A percentile compares a stretch with the other conserved stretches of the same genome.
These are phyloP conservation scores for Scopus umbretta DNA, from an alignment of 2,113 vertebrate species.

Conservation along the genomic window DNA sequence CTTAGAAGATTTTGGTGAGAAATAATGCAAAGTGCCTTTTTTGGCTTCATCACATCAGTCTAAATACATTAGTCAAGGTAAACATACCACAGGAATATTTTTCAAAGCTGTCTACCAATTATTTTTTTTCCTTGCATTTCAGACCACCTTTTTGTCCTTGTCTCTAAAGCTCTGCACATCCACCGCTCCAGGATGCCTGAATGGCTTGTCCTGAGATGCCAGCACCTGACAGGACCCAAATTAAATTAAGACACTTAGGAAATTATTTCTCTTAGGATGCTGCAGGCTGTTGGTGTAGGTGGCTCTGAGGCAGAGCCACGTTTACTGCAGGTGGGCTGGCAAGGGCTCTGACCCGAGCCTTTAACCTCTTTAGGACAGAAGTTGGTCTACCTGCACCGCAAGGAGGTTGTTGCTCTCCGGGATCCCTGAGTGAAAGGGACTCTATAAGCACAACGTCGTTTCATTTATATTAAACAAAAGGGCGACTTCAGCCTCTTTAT, in stretches of 20 bases:
- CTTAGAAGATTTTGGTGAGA: too few species aligned
- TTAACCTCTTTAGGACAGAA: not conserved
- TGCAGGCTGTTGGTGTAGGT: not conserved
- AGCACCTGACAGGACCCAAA: not conserved
- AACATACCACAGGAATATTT: not conserved
- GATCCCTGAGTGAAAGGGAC: not conserved
- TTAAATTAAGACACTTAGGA: not conserved
- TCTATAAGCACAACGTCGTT: not conserved
- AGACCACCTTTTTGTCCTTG: not conserved
- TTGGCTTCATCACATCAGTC: not conserved
- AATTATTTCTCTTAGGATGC: not conserved
- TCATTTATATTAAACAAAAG: not conserved
- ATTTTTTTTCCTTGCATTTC: not conserved
- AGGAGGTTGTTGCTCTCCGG: not conserved
- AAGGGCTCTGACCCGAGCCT: not conserved
- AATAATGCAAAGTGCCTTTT: not conserved
- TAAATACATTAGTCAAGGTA: not conserved
- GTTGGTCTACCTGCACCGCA: not conserved
- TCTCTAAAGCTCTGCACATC: not conserved
- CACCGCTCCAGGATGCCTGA: fast-evolving
- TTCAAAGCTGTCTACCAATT: not conserved
- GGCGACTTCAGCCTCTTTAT: not conserved
- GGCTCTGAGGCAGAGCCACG: not conserved
- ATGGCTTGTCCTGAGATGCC: not conserved
- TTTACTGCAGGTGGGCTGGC: not conserved